Percentiles rank a stretch among this genome's conserved stretches.
Evolutionary conservation across 2,113 vertebrate species (phyloP).

Genomic region (Porphyrio hochstetteri): DNA sequence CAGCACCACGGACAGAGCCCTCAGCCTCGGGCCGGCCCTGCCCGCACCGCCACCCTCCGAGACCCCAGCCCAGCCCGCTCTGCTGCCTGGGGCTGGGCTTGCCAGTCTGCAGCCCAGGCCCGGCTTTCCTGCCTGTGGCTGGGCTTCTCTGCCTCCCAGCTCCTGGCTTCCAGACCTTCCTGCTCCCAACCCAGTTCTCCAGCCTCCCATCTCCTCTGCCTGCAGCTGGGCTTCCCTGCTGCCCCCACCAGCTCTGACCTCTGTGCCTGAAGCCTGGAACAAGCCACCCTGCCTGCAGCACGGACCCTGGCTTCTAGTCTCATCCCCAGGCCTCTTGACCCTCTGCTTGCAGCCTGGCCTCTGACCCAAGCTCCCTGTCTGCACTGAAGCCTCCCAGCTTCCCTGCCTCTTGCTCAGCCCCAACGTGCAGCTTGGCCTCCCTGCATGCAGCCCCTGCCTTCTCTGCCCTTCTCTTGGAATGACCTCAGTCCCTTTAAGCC

Average conservation of each 20-base stretch:
- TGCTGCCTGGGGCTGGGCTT: not conserved
- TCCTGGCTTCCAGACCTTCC: not conserved
- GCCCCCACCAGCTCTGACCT: not conserved
- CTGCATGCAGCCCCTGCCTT: not conserved
- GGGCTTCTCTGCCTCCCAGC: not conserved
- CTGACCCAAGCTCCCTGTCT: not conserved
- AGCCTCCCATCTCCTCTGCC: not conserved
- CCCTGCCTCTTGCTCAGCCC: not conserved
- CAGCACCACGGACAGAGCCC: constrained; percentile 62
- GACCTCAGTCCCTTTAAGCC: not conserved
- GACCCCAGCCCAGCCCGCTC: not conserved
- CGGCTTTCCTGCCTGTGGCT: not conserved
- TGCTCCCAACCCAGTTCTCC: not conserved
- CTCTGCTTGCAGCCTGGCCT: not conserved
- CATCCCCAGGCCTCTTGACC: too few species aligned
- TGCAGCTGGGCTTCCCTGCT: not conserved
- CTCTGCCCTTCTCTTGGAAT: not conserved
- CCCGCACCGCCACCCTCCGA: not conserved
- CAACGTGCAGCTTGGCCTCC: not conserved
- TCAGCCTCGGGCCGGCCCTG: accelerated
- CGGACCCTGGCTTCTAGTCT: not conserved
- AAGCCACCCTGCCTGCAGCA: not conserved
- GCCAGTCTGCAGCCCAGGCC: not conserved
- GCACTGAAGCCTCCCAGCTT: accelerated
- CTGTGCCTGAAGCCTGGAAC: not conserved